A percentile compares a stretch with the other conserved stretches of the same genome.
These are phyloP conservation scores for Operophtera brumata DNA, from an alignment of 2,888 invertebrate genomes.

Conservation along the genomic window DNA sequence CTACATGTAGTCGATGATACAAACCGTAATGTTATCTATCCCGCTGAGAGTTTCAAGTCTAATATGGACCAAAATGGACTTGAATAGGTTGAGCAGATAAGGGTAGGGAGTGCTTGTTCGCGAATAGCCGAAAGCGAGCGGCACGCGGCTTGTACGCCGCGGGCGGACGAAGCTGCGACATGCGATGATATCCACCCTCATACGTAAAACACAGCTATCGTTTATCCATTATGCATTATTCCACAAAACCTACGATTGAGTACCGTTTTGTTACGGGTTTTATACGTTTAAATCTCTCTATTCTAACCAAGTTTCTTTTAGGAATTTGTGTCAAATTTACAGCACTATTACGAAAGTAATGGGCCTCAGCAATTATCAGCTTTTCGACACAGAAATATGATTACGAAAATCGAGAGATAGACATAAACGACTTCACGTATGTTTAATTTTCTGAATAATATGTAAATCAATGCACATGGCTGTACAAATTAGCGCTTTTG, in stretches of 20 bases:
- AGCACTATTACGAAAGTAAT: no score
- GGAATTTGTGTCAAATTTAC: no score
- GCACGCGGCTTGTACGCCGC: slow-evolving; percentile 62
- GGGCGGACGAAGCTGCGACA: slow-evolving; percentile 49
- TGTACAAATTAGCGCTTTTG: no score
- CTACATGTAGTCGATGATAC: not conserved
- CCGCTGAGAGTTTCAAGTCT: not conserved
- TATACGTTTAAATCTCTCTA: no score
- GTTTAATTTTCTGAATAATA: no score
- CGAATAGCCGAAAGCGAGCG: slow-evolving; percentile 53
- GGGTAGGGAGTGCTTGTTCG: slow-evolving; percentile 49
- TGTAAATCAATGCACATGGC: no score
- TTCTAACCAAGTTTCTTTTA: no score
- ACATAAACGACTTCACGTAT: no score
- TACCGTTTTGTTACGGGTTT: slow-evolving; percentile 4
- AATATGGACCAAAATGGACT: slow-evolving; percentile 18
- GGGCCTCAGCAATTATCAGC: no score
- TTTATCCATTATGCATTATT: slow-evolving; percentile 24
- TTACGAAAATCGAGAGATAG: no score
- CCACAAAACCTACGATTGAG: slow-evolving; percentile 14
- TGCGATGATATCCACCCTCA: slow-evolving; percentile 27
- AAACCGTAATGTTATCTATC: not conserved
- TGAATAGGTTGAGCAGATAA: slow-evolving; percentile 36
- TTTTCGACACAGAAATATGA: no score
- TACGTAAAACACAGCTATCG: slow-evolving; percentile 28